Percentiles rank a stretch among this genome's conserved stretches.
These are phyloP conservation scores for Montipora capricornis DNA, from an alignment of 64 coral and sea anemone species.

Conservation along the genomic window DNA sequence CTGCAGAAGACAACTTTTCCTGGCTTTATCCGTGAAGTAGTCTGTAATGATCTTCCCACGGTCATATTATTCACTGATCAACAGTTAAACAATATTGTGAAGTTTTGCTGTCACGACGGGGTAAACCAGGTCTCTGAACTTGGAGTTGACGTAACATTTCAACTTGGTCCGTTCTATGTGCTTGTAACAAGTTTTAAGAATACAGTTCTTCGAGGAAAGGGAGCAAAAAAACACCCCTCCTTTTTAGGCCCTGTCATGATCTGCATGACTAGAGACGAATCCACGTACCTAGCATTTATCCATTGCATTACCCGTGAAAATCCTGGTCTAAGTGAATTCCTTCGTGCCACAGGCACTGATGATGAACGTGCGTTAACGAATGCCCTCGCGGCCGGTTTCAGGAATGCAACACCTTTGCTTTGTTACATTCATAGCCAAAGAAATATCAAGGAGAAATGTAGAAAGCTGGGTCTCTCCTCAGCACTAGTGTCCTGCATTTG, in stretches of 20 bases:
- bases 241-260: slow-evolving; percentile 69
- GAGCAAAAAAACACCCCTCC: not conserved
- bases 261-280: slow-evolving; percentile 60
- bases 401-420: slow-evolving; percentile 27
- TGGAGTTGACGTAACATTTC: too few species aligned
- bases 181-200: too few species aligned
- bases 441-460: slow-evolving; percentile 49
- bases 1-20: slow-evolving; percentile 65
- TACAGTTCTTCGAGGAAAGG: too few species aligned
- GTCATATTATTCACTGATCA: too few species aligned
- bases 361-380: slow-evolving; percentile 35
- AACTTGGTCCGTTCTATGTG: too few species aligned
- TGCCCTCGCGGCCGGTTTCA: slow-evolving; percentile 43
- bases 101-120: too few species aligned
- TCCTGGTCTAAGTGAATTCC: slow-evolving; percentile 35
- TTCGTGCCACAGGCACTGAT: slow-evolving; percentile 57
- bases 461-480: slow-evolving; percentile 18
- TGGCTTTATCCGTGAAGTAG: slow-evolving; percentile 74
- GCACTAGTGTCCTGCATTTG: not conserved
- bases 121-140: too few species aligned
- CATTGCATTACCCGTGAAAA: slow-evolving; percentile 27
- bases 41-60: slow-evolving; percentile 79
- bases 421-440: slow-evolving; percentile 68
- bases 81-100: too few species aligned
- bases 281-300: slow-evolving; percentile 41